These are phyloP conservation scores for Chaetops frenatus DNA, from an alignment of 2,113 vertebrate genomes.

Conservation along the genomic window DNA sequence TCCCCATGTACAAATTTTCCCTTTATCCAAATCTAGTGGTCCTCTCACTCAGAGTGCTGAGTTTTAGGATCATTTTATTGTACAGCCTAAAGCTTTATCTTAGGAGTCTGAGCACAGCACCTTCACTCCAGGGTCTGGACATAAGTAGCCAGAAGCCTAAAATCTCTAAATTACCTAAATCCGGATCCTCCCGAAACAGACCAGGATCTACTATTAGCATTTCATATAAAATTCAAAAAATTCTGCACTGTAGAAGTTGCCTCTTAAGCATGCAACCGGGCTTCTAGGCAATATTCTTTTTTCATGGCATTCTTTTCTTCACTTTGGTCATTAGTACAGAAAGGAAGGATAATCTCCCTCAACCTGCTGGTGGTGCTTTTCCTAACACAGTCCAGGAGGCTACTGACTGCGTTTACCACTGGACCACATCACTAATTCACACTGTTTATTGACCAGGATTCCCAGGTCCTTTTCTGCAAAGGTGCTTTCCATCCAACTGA, in stretches of 20 bases:
- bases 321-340: not conserved
- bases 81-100: not conserved
- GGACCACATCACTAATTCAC: accelerated
- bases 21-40: not conserved
- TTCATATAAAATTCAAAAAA: not conserved
- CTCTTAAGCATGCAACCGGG: not conserved
- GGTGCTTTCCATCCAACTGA: not conserved
- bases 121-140: not conserved
- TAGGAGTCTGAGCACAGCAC: not conserved
- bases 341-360: not conserved
- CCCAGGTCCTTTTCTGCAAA: not conserved
- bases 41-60: not conserved
- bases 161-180: not conserved
- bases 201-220: not conserved
- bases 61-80: not conserved
- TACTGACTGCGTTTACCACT: not conserved
- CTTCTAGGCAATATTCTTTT: not conserved
- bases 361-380: not conserved
- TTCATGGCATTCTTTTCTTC: not conserved
- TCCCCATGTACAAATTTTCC: not conserved
- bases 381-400: not conserved
- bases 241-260: not conserved
- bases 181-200: not conserved
- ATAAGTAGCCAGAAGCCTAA: not conserved
- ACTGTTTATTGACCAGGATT: not conserved